These are phyloP conservation scores for Trichonephila inaurata DNA, from an alignment of 1,140 invertebrate species.

Conservation along the genomic window DNA sequence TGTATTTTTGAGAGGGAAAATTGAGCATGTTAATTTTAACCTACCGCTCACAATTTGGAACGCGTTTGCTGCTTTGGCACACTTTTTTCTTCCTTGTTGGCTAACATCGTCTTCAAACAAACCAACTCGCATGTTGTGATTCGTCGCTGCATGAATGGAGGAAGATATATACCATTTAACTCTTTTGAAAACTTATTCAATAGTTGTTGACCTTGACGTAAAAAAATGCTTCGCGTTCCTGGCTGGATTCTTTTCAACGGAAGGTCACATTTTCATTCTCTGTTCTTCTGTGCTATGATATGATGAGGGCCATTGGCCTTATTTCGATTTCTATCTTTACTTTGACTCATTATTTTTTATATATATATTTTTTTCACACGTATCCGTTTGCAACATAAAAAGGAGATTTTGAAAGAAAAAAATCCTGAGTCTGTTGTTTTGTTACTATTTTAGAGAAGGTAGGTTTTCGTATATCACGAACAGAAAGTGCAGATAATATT, in stretches of 20 bases:
- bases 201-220: slow-evolving; percentile 60
- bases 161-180: slow-evolving; percentile 34
- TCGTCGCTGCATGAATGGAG: slow-evolving; percentile 39
- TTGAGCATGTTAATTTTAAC: not conserved
- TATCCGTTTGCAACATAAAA: too few species aligned
- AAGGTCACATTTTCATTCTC: slow-evolving; percentile 50
- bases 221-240: slow-evolving; percentile 56
- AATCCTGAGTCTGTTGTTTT: too few species aligned
- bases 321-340: slow-evolving; percentile 32
- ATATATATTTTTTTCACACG: not conserved
- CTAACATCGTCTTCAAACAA: not conserved
- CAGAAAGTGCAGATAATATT: too few species aligned
- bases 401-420: too few species aligned
- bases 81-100: slow-evolving; percentile 5
- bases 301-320: slow-evolving; percentile 56
- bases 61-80: not conserved
- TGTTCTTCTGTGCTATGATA: slow-evolving; percentile 20
- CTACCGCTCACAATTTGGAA: not conserved
- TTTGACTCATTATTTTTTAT: slow-evolving; percentile 6
- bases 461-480: too few species aligned
- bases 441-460: too few species aligned
- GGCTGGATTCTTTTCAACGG: slow-evolving; percentile 31
- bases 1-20: not conserved
- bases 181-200: slow-evolving; percentile 26
- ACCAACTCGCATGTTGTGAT: not conserved